A percentile compares a stretch with the other conserved stretches of the same genome.
phyloP scores from a whole-genome alignment of 2,888 invertebrate species.

The Archips xylosteana region DNA sequence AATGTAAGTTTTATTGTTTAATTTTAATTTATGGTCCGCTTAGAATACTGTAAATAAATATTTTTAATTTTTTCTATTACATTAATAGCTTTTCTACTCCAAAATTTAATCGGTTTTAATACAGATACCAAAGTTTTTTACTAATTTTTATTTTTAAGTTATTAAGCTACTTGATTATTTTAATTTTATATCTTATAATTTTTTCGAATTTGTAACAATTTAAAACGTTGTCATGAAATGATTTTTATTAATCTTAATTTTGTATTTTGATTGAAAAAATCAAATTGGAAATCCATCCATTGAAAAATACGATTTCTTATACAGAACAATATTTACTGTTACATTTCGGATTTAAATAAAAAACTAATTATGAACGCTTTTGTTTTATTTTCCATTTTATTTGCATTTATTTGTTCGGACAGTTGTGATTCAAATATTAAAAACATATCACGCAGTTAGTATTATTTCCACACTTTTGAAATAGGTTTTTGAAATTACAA shows the following conservation, averaged over 20 bases:
- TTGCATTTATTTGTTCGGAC: conserved; percentile 49
- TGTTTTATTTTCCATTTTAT: conserved; percentile 71
- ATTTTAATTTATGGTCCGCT: conserved; percentile 71
- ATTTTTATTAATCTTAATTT: conserved; percentile 47
- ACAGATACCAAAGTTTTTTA: conserved; percentile 83
- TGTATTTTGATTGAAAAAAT: conserved; percentile 50
- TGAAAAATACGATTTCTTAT: conserved; percentile 81
- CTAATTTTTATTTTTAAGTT: conserved; percentile 80
- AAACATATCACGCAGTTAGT: conserved; percentile 70
- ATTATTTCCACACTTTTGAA: neutral
- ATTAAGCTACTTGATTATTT: conserved; percentile 73
- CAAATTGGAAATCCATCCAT: conserved; percentile 76
- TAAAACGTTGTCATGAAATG: conserved; percentile 44
- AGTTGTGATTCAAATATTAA: conserved; percentile 60
- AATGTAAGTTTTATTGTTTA: conserved; percentile 74
- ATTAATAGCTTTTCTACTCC: conserved; percentile 77
- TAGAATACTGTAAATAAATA: conserved; percentile 75
- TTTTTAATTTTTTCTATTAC: conserved; percentile 69
- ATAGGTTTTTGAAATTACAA: neutral
- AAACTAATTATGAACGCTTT: conserved; percentile 67
- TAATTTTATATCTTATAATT: conserved; percentile 58
- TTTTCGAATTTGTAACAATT: conserved; percentile 68
- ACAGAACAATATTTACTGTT: conserved; percentile 76
- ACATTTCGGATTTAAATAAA: conserved; percentile 82
- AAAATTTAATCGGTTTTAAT: conserved; percentile 83